Percentiles rank a stretch among this genome's conserved stretches.
phyloP scores from a whole-genome alignment of 2,888 invertebrate species.

The Trissolcus brochymenae region DNA sequence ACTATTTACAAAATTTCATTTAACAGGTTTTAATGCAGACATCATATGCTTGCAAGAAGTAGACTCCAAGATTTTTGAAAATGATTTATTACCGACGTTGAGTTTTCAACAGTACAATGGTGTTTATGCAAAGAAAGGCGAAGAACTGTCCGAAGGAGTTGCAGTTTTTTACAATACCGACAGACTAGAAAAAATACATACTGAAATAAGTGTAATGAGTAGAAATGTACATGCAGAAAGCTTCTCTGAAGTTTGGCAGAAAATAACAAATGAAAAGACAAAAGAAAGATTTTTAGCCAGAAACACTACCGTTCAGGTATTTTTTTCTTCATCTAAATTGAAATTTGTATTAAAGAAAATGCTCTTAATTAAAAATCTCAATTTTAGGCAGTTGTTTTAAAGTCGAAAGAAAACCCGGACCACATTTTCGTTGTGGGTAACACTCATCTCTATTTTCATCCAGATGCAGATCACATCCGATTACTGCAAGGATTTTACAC shows the following conservation, averaged over 20 bases:
- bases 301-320: conserved; percentile 83
- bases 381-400: conserved; percentile 78
- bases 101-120: conserved; percentile 79
- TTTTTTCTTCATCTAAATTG: too few relatives aligned
- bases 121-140: conserved; percentile 84
- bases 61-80: conserved; percentile 85
- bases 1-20: not conserved
- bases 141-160: conserved; percentile 86
- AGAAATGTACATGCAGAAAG: conserved; percentile 79
- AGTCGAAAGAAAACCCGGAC: conserved; percentile 78
- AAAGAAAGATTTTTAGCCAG: conserved; percentile 80
- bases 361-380: not conserved
- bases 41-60: conserved; percentile 96
- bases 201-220: conserved; percentile 79
- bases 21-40: conserved; percentile 90
- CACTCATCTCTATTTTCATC: conserved; percentile 96
- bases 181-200: conserved; percentile 83
- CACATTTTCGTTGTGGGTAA: conserved; percentile 86
- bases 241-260: conserved; percentile 80
- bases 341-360: too few relatives aligned
- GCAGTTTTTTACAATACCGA: conserved; percentile 85
- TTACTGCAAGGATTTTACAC: conserved; percentile 88
- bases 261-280: conserved; percentile 80
- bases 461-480: conserved; percentile 92
- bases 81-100: conserved; percentile 82